A percentile compares a stretch with the other conserved stretches of the same genome.
Conservation (phyloP, 2,113 vertebrate species). For the Pomatostomus ruficeps region DNA sequence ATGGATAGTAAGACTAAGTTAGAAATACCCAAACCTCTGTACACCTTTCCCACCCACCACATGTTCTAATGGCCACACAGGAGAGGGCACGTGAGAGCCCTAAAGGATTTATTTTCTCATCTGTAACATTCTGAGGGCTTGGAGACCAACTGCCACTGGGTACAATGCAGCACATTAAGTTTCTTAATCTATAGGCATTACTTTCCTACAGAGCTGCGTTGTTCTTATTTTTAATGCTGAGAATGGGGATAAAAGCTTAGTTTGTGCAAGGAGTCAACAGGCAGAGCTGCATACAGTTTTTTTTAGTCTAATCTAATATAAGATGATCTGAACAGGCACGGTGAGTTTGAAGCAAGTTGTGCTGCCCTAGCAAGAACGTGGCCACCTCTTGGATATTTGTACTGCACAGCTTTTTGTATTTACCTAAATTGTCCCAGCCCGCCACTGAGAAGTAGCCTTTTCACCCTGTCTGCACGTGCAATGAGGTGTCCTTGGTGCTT, state of each 20-base stretch:
- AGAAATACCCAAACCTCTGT: background rate
- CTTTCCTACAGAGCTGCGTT: background rate
- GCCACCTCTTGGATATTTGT: background rate
- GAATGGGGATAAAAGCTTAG: background rate
- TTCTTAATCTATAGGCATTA: background rate
- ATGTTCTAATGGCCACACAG: background rate
- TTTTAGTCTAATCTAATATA: background rate
- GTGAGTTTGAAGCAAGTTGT: conserved; percentile 19
- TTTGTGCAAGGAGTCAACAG: background rate
- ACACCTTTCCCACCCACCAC: background rate
- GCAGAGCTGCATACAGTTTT: background rate
- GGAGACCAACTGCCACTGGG: background rate
- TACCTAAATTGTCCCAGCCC: background rate
- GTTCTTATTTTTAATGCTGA: background rate
- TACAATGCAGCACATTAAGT: background rate
- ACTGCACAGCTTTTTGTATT: background rate
- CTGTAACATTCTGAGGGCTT: background rate
- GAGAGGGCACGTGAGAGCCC: background rate
- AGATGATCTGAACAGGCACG: background rate
- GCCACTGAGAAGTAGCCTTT: background rate
- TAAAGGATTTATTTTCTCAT: background rate
- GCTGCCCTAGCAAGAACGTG: background rate
- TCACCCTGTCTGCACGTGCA: background rate
- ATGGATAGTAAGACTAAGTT: background rate
- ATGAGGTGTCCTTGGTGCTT: background rate